A percentile compares a stretch with the other conserved stretches of the same genome.
Conservation (phyloP, 2,888 invertebrate genomes). For the Neoscelio sp. region DNA sequence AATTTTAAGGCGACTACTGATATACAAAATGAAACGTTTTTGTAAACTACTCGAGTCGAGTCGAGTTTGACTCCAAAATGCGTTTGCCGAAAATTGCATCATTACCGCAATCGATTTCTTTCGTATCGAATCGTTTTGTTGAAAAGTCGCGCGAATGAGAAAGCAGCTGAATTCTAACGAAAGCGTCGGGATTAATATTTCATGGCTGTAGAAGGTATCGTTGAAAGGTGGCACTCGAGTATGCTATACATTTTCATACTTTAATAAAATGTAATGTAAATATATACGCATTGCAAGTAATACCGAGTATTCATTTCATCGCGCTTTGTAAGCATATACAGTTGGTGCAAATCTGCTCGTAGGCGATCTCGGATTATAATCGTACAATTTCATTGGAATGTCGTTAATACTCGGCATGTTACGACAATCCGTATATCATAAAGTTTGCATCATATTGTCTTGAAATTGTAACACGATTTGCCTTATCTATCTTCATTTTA, state of each 20-base stretch:
- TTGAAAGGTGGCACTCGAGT: slow-evolving; percentile 25
- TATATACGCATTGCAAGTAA: slow-evolving; percentile 58
- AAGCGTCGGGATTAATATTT: slow-evolving; percentile 16
- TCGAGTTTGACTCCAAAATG: no score
- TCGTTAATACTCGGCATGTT: slow-evolving; percentile 15
- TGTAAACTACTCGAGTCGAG: no score
- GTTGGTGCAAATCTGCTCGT: slow-evolving; percentile 51
- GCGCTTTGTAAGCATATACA: slow-evolving; percentile 43
- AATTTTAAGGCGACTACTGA: no score
- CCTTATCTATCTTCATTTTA: no score
- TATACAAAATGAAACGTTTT: no score
- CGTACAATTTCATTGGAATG: slow-evolving; percentile 56
- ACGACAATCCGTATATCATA: slow-evolving; percentile 30
- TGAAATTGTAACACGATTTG: slow-evolving; percentile 7
- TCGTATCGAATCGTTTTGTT: no score
- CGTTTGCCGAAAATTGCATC: no score
- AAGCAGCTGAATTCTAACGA: no score
- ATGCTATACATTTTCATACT: slow-evolving; percentile 50
- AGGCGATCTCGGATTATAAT: slow-evolving; percentile 58
- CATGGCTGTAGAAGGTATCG: slow-evolving; percentile 45
- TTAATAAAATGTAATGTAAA: slow-evolving; percentile 61
- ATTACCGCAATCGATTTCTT: no score
- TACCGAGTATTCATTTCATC: slow-evolving; percentile 52
- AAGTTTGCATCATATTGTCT: slow-evolving; percentile 25
- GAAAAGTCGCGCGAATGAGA: no score